Evolutionary conservation across 64 coral and sea anemone genomes (phyloP).

Genomic region (Montipora cactus): DNA sequence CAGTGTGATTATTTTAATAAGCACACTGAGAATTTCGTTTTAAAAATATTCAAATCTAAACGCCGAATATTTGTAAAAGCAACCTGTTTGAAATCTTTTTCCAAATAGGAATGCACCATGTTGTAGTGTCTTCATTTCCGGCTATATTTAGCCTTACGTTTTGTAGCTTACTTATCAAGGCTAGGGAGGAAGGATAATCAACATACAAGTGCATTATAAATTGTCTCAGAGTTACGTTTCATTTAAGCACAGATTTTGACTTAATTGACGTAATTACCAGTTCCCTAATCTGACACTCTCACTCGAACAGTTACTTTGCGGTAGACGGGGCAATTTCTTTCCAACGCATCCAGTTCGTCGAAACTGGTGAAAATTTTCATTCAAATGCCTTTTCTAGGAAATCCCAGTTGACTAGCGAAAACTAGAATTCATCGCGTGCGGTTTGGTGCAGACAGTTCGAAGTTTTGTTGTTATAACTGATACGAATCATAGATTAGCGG

Average conservation of each 20-base stretch:
- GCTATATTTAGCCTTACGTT: too few species aligned
- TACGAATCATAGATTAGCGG: constrained; percentile 2
- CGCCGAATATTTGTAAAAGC: background rate
- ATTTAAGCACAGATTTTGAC: too few species aligned
- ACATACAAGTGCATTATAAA: background rate
- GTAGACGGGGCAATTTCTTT: background rate
- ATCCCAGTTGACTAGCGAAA: too few species aligned
- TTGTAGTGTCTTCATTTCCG: too few species aligned
- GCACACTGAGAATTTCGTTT: too few species aligned
- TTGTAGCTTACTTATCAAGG: too few species aligned
- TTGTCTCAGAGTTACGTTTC: background rate
- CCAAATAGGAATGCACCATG: background rate
- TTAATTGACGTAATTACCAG: too few species aligned
- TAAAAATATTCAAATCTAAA: too few species aligned
- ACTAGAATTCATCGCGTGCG: constrained; percentile 17
- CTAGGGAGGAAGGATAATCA: background rate
- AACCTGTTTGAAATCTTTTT: background rate
- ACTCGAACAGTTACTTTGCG: background rate
- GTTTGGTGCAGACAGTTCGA: background rate
- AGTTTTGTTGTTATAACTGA: constrained; percentile 29
- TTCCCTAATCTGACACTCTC: background rate
- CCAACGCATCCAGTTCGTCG: background rate
- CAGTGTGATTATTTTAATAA: too few species aligned
- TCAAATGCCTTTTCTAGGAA: background rate
- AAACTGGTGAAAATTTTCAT: background rate